Percentiles rank a stretch among this genome's conserved stretches.
Conservation (phyloP, 1,140 invertebrate genomes). For the Diorhabda carinulata region DNA sequence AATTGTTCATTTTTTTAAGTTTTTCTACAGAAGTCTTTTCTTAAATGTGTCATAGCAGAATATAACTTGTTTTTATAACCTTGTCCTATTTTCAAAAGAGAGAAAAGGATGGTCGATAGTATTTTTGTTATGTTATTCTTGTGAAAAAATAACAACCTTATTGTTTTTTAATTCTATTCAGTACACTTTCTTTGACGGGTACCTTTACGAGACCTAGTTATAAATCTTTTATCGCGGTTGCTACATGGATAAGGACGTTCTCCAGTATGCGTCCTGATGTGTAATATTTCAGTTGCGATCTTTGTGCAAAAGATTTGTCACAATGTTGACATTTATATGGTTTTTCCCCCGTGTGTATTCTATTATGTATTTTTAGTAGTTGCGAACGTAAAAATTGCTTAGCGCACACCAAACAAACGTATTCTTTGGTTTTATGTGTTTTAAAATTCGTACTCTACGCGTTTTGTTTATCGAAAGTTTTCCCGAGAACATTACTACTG, state of each 20-base stretch:
- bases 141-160: no score
- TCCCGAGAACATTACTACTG: not conserved
- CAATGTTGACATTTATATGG: slow-evolving; percentile 37
- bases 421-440: slow-evolving; percentile 10
- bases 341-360: slow-evolving; percentile 63
- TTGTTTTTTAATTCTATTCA: no score
- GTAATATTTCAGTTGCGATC: slow-evolving; percentile 54
- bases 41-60: no score
- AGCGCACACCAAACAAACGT: slow-evolving; percentile 36
- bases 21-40: no score
- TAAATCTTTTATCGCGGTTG: slow-evolving; percentile 61
- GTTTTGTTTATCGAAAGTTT: not conserved
- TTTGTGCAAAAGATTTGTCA: slow-evolving; percentile 29
- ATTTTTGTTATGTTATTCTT: no score
- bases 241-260: slow-evolving; percentile 69
- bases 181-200: not conserved
- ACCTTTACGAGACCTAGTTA: not conserved
- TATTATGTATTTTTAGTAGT: slow-evolving; percentile 53
- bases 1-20: no score
- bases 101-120: no score
- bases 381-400: slow-evolving; percentile 25
- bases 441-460: not conserved
- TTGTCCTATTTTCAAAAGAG: no score
- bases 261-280: slow-evolving; percentile 71
- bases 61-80: no score